phyloP scores from a whole-genome alignment of 2,113 vertebrate genomes.

The Pomatostomus ruficeps region DNA sequence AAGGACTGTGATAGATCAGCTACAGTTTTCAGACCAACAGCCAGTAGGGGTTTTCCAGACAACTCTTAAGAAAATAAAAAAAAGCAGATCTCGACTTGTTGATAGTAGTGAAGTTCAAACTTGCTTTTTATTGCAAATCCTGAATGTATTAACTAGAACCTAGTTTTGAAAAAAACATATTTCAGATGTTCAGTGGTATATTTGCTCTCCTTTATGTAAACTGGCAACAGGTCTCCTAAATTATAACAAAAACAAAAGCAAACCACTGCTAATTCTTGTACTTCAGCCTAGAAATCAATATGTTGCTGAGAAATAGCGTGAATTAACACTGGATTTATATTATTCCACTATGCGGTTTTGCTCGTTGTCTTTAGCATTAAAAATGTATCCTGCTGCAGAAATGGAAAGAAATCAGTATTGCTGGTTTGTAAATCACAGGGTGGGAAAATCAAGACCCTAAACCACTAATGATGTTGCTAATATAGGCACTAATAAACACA shows the following conservation, averaged over 20 bases:
- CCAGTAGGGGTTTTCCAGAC: neutral
- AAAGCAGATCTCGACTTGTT: neutral
- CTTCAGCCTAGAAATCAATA: neutral
- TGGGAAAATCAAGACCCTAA: neutral
- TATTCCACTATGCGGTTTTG: neutral
- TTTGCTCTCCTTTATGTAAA: neutral
- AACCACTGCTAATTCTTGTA: neutral
- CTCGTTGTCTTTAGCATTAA: neutral
- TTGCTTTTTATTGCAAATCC: neutral
- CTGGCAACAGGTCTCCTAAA: neutral
- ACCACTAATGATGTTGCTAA: neutral
- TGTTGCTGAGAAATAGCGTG: neutral
- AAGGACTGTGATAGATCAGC: neutral
- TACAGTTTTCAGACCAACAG: neutral
- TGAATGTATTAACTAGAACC: neutral
- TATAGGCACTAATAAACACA: neutral
- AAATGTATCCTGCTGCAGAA: neutral
- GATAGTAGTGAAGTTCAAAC: neutral
- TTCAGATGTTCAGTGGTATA: neutral
- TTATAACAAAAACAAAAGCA: neutral
- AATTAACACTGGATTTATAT: neutral
- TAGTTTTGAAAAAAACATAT: neutral
- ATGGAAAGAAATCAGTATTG: neutral
- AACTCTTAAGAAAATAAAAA: neutral
- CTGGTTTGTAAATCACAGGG: neutral